phyloP scores from a whole-genome alignment of 2,797 vertebrate genomes.

The Brotula barbata region DNA sequence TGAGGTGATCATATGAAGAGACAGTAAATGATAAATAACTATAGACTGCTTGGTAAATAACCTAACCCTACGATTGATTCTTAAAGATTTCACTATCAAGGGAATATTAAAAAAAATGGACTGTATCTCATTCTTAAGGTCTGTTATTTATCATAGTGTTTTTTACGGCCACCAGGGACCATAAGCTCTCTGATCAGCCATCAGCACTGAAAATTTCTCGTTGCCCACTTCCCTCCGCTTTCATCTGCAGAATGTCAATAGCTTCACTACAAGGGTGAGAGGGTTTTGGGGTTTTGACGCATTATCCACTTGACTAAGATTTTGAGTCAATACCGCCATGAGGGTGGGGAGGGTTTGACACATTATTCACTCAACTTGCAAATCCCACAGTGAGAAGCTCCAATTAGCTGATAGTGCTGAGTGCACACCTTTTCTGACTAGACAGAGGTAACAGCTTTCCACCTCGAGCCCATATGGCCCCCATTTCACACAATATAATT shows the following conservation, averaged over 20 bases:
- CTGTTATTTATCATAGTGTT: constrained; percentile 25
- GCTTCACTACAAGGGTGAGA: constrained; percentile 38
- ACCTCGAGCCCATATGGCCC: constrained; percentile 66
- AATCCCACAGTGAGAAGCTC: constrained; percentile 71
- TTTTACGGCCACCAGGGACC: constrained; percentile 55
- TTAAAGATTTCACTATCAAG: constrained; percentile 11
- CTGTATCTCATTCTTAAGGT: constrained; percentile 28
- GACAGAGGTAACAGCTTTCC: constrained; percentile 70
- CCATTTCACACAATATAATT: constrained; percentile 77
- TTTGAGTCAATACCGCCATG: constrained; percentile 59
- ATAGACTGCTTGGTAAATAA: too few species aligned
- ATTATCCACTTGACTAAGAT: constrained; percentile 72
- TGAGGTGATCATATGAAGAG: too few species aligned
- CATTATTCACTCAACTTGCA: constrained; percentile 74
- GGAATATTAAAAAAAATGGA: constrained; percentile 34
- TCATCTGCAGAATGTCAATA: constrained; percentile 61
- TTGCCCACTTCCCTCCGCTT: constrained; percentile 27
- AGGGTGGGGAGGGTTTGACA: constrained; percentile 62
- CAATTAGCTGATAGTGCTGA: constrained; percentile 79
- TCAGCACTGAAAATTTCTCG: constrained; percentile 64
- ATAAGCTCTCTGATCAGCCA: constrained; percentile 62
- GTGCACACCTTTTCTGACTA: constrained; percentile 70
- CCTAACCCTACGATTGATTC: background rate
- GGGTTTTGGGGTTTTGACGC: constrained; percentile 52
- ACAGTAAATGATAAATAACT: too few species aligned